These are phyloP conservation scores for Ypsolopha sequella DNA, from an alignment of 2,888 invertebrate species.

Conservation along the genomic window DNA sequence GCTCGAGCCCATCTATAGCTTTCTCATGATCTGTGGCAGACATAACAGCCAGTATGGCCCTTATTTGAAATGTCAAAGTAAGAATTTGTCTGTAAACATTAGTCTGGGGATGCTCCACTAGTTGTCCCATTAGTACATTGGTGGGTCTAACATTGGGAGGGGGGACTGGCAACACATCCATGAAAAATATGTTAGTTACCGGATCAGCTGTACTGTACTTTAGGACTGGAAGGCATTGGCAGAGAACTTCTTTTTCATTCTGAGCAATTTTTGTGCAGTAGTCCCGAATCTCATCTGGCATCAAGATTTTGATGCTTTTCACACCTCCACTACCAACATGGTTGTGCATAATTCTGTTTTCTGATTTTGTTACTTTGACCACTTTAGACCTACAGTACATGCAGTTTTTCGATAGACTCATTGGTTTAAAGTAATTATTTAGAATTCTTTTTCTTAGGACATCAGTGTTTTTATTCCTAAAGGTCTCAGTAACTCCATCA, in stretches of 20 bases:
- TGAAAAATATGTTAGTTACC: slow-evolving; percentile 89
- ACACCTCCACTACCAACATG: slow-evolving; percentile 25
- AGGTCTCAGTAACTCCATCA: slow-evolving; percentile 35
- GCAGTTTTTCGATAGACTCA: slow-evolving; percentile 60
- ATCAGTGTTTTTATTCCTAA: slow-evolving; percentile 62
- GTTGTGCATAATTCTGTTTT: slow-evolving; percentile 72
- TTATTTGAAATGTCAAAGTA: slow-evolving; percentile 13
- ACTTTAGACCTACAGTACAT: slow-evolving; percentile 63
- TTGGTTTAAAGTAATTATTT: slow-evolving; percentile 51
- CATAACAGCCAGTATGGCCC: slow-evolving; percentile 75
- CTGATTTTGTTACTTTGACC: slow-evolving; percentile 69
- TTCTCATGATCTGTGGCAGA: slow-evolving; percentile 55
- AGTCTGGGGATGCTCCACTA: slow-evolving; percentile 85
- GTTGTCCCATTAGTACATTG: slow-evolving; percentile 71
- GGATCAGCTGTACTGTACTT: slow-evolving; percentile 52
- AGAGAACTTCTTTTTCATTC: slow-evolving; percentile 78
- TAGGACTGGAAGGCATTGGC: slow-evolving; percentile 79
- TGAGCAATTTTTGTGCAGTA: slow-evolving; percentile 79
- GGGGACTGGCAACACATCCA: slow-evolving; percentile 85
- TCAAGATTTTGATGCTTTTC: slow-evolving; percentile 61
- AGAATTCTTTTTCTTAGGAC: slow-evolving; percentile 55
- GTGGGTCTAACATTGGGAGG: slow-evolving; percentile 89
- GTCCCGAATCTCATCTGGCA: slow-evolving; percentile 76
- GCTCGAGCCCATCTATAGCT: slow-evolving; percentile 69
- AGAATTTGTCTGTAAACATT: slow-evolving; percentile 78